These are phyloP conservation scores for Brachyhypopomus occidentalis DNA, from an alignment of 2,113 vertebrate species.

Conservation along the genomic window DNA sequence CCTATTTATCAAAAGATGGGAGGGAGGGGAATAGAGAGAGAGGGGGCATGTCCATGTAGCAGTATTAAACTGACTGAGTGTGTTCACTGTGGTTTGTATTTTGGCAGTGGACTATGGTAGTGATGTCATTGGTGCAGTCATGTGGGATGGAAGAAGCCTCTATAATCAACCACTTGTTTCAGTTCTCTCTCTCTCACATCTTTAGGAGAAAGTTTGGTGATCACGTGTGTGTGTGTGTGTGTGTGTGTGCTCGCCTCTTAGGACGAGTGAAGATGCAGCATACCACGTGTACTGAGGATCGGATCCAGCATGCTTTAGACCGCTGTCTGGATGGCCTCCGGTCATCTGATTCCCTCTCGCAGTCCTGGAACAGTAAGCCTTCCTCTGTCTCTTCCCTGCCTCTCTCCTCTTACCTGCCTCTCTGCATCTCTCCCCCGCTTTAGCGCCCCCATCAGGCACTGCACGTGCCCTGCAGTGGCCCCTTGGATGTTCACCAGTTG, in stretches of 20 bases:
- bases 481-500: not conserved
- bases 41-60: too few relatives aligned
- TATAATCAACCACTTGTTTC: too few relatives aligned
- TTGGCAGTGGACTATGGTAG: too few relatives aligned
- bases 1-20: not conserved
- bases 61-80: too few relatives aligned
- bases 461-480: not conserved
- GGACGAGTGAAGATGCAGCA: conserved; percentile 89
- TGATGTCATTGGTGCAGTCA: too few relatives aligned
- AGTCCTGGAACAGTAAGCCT: conserved; percentile 87
- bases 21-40: not conserved
- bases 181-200: too few relatives aligned
- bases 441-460: too few relatives aligned
- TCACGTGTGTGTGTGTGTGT: conserved; percentile 18
- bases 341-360: conserved; percentile 69
- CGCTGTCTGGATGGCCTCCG: conserved; percentile 89
- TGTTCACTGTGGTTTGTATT: too few relatives aligned
- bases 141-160: too few relatives aligned
- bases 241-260: conserved; percentile 37
- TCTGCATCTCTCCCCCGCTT: too few relatives aligned
- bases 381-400: too few relatives aligned
- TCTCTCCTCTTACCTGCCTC: too few relatives aligned
- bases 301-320: conserved; percentile 94
- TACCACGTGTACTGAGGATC: conserved; percentile 97
- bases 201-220: not conserved